Percentiles rank a stretch among this genome's conserved stretches.
These are phyloP conservation scores for Maccullochella peelii DNA, from an alignment of 2,113 vertebrate genomes.

Conservation along the genomic window DNA sequence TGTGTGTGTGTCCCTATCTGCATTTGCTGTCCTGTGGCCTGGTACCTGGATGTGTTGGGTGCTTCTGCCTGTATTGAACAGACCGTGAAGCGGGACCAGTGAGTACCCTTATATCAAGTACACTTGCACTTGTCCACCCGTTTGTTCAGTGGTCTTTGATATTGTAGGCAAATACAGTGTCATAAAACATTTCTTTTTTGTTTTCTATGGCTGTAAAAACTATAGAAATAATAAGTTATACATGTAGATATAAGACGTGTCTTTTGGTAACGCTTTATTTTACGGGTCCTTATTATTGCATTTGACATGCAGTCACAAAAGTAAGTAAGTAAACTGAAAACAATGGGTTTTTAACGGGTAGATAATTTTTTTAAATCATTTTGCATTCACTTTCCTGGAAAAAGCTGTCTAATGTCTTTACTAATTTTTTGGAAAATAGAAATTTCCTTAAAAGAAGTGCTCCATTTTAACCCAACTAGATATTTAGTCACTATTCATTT, in stretches of 20 bases:
- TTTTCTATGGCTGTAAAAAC: background rate
- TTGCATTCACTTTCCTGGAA: no score
- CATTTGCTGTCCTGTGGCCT: constrained; percentile 61
- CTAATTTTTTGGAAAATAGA: background rate
- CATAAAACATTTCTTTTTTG: background rate
- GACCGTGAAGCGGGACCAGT: constrained; percentile 87
- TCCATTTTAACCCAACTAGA: background rate
- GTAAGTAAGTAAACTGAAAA: background rate
- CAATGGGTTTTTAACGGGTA: no score
- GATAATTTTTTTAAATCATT: no score
- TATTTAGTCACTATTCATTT: background rate
- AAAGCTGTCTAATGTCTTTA: no score
- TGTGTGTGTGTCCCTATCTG: constrained; percentile 46
- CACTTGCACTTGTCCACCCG: background rate
- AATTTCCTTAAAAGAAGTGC: background rate
- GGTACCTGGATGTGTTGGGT: constrained; percentile 60
- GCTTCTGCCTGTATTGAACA: constrained; percentile 65
- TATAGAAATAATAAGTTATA: background rate
- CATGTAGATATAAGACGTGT: no score
- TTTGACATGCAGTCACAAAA: background rate
- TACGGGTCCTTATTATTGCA: background rate
- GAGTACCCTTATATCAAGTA: constrained; percentile 65
- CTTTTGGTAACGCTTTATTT: background rate
- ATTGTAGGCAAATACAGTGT: background rate
- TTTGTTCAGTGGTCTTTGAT: background rate